phyloP scores from a whole-genome alignment of 2,113 vertebrate species.

The Cryptoleucopteryx plumbea region DNA sequence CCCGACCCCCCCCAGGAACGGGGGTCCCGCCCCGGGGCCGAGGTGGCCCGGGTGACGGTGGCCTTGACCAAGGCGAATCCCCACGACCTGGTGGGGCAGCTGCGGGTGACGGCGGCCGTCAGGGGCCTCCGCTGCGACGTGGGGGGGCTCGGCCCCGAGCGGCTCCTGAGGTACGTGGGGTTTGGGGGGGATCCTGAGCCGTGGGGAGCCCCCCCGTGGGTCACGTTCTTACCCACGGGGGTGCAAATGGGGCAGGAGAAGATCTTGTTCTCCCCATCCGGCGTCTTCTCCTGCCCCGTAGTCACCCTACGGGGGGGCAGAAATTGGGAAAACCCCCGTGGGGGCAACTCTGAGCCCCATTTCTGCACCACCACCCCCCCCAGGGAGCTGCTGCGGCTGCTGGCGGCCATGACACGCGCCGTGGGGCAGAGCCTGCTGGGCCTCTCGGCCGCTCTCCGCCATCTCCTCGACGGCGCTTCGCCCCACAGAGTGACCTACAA shows the following conservation, averaged over 20 bases:
- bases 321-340: not conserved
- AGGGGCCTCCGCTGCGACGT: not conserved
- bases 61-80: not conserved
- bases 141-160: not conserved
- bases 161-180: not conserved
- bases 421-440: not conserved
- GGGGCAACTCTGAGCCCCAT: not conserved
- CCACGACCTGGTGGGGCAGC: not conserved
- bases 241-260: not conserved
- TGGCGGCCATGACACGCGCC: not conserved
- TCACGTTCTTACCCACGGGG: not conserved
- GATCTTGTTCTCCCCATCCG: not conserved
- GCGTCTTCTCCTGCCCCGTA: not conserved
- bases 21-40: not conserved
- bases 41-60: not conserved
- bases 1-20: not conserved
- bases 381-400: not conserved
- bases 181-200: not conserved
- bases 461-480: fast-evolving
- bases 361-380: not conserved
- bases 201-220: fast-evolving
- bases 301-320: not conserved
- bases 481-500: not conserved
- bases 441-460: not conserved
- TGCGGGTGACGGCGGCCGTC: not conserved